Evolutionary conservation across 2,113 vertebrate genomes (phyloP), one percentile per base, ranked within the genome.

Genomic region (Caracal caracal): DNA sequence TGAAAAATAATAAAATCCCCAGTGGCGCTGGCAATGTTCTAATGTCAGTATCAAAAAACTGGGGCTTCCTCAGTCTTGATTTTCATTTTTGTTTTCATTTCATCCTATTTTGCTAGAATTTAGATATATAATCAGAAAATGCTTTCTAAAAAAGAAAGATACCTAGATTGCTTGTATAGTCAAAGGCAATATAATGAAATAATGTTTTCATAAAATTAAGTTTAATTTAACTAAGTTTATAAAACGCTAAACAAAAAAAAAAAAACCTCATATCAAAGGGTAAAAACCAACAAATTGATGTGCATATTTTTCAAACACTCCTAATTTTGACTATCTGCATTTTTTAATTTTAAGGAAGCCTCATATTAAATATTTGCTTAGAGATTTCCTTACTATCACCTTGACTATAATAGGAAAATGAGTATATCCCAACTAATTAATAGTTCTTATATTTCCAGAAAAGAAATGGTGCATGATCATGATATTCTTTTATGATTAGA

Each of bases 41-140:
- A 97, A 97, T 71, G 43, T 85, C 93, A 88, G 16, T 40, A 43
- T 95, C 24, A 83, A 88, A 92, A 43, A 17, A 35, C 16, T 33
- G 10, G 33, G 5, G 66, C 0, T 86, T 96, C 37, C 1, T 79
- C 15, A 63, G 59, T 47, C 6, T 0, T 96, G 22, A 87, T 90
- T 97, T 97, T 70, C n/a, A 65, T 91, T 53, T 43, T 7, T 1
- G 8, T 43, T 43, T 43, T 43, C 7, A 43, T 43, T 43, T 43
- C 43, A 43, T 43, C 10, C 56, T 76, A 43, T 1, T 73, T 97
- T 97, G 88, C 85, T 75, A 81, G 71, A 8, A 96, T 59, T 97
- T 33, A 94, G 33, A 56, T 82, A 90, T 79, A 86, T 95, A 96
- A 92, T 79, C 12, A 63, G 37, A 96, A 53, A 75, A 22, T 70